Evolutionary conservation across 2,113 vertebrate genomes (phyloP), one percentile per base, ranked within the genome.

Genomic region (Microcebus lehilahytsara): DNA sequence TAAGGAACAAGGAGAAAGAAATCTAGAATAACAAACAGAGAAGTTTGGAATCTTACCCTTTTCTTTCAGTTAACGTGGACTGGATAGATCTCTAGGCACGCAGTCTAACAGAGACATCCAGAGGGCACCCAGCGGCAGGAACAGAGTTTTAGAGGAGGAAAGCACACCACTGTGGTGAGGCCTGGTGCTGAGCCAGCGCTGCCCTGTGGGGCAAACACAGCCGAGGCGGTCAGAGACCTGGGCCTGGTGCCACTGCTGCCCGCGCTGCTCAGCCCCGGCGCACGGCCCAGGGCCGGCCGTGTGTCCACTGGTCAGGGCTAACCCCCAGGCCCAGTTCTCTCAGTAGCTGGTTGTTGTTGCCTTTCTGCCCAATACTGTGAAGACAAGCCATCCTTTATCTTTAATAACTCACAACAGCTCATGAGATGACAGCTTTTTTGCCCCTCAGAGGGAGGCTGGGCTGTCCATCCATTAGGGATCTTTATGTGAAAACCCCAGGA

Each of bases 261-360:
- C 1, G 0, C 0, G 0, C 62, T 22, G 64, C 40, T 49, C 42
- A 22, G 56, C 40, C 14, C 58, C 20, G 88, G 30, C 17, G 53
- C 62, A 5, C 16, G 34, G 58, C 19, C 42, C 19, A 0, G 22
- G 23, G 27, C 12, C 7, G 0, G 20, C 71, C 6, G 3, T 85
- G n/a, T 64, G 34, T 51, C 32, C 6, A 9, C 64, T 11, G 6
- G 40, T 64, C 40, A 17, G 6, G n/a, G 53, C 60, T 16, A 11
- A 37, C 25, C 11, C 25, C 6, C 5, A 8, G 40, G 51, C 34
- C 32, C 69, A 12, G 53, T 27, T 62, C 69, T 69, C 51, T 12
- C 22, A 64, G 53, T 30, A 25, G 34, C 8, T 62, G 69, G 37
- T 42, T 62, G 6, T 10, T 27, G 3, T 20, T 78, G 51, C 19